A percentile compares a stretch with the other conserved stretches of the same genome.
phyloP scores from a whole-genome alignment of 2,888 invertebrate genomes.

The Eupithecia tripunctaria region DNA sequence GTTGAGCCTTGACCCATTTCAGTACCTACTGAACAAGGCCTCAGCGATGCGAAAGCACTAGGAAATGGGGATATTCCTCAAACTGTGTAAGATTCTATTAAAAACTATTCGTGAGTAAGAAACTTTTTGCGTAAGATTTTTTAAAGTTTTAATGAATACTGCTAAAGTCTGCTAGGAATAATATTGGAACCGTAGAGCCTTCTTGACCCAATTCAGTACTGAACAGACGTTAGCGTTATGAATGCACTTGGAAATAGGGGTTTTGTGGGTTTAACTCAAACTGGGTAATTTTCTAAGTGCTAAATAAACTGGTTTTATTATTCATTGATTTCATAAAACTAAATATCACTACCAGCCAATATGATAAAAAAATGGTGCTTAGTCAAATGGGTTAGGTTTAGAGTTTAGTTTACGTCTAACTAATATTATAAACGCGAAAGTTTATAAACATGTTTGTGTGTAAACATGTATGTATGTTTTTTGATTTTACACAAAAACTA shows the following conservation, averaged over 20 bases:
- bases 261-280: not conserved
- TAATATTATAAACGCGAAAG: too few species aligned
- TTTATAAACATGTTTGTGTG: too few species aligned
- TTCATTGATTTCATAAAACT: too few species aligned
- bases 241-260: slow-evolving; percentile 12
- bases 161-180: not conserved
- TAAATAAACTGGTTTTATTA: too few species aligned
- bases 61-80: not conserved
- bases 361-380: too few species aligned
- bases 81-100: not conserved
- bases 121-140: not conserved
- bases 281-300: too few species aligned
- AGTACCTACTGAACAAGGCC: not conserved
- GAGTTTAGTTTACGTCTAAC: not conserved
- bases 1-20: slow-evolving; percentile 5
- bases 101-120: not conserved
- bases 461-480: too few species aligned
- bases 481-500: too few species aligned
- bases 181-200: not conserved
- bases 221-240: slow-evolving; percentile 14
- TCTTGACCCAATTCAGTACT: slow-evolving; percentile 29
- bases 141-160: not conserved
- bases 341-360: too few species aligned
- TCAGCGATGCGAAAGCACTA: not conserved
- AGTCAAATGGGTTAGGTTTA: too few species aligned